These are phyloP conservation scores for Columbina picui DNA, from an alignment of 2,113 vertebrate genomes.

Conservation along the genomic window DNA sequence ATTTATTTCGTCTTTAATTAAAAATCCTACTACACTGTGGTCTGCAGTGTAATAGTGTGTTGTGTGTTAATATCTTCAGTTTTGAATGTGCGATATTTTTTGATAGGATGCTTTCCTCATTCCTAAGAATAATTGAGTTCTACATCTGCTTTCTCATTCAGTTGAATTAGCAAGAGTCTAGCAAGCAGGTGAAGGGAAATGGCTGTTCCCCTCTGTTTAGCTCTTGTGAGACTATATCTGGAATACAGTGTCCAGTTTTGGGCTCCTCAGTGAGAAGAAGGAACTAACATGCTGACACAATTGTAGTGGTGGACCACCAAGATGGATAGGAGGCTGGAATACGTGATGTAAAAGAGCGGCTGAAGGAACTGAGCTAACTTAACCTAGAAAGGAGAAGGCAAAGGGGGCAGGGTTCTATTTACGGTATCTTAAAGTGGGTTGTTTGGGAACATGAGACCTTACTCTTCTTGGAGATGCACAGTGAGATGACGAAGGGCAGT, in stretches of 20 bases:
- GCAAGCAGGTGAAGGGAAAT: neutral
- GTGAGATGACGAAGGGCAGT: neutral
- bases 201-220: neutral
- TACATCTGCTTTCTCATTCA: neutral
- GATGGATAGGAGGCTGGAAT: neutral
- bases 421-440: neutral
- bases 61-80: neutral
- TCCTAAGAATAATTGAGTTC: neutral
- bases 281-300: neutral
- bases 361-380: neutral
- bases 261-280: neutral
- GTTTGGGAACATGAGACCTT: neutral
- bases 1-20: neutral
- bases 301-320: neutral
- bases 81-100: neutral
- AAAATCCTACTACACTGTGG: neutral
- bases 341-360: neutral
- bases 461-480: neutral
- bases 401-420: neutral
- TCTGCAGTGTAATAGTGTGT: neutral
- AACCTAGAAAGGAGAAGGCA: neutral
- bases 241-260: neutral
- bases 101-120: neutral
- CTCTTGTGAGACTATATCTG: neutral
- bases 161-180: neutral